Conservation (phyloP, 2,888 invertebrate genomes). For the Dynastes tityus region DNA sequence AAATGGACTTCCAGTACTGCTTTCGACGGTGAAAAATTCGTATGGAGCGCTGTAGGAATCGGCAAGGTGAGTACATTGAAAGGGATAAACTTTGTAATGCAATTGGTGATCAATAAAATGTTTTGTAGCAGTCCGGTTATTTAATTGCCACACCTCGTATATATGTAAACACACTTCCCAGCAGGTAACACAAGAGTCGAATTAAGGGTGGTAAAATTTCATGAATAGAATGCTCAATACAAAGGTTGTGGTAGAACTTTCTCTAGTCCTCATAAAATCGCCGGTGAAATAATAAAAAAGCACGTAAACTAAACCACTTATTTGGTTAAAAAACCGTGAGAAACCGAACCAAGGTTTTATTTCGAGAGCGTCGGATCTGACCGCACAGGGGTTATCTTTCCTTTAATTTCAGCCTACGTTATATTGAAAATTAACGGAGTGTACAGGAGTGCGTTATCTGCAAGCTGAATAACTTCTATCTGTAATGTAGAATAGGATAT, state of each 20-base stretch:
- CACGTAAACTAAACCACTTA: conserved; percentile 49
- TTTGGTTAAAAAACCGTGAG: conserved; percentile 54
- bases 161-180: not conserved
- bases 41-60: too few species aligned
- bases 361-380: conserved; percentile 54
- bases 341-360: conserved; percentile 51
- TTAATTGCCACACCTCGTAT: not conserved
- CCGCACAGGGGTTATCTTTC: conserved; percentile 57
- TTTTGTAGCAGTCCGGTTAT: too few species aligned
- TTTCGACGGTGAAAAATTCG: too few species aligned
- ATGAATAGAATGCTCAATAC: conserved; percentile 53
- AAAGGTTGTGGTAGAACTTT: conserved; percentile 51
- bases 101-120: too few species aligned
- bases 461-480: conserved; percentile 44
- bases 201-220: conserved; percentile 41
- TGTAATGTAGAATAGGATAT: conserved; percentile 1
- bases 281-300: conserved; percentile 50
- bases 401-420: conserved; percentile 54
- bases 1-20: too few species aligned
- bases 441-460: conserved; percentile 55
- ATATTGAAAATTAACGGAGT: conserved; percentile 56
- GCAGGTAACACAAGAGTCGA: conserved; percentile 7
- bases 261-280: conserved; percentile 51
- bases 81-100: too few species aligned
- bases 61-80: too few species aligned